Base-by-base conservation (phyloP, 2,888 invertebrate species). In the Cenopis cana region DNA sequence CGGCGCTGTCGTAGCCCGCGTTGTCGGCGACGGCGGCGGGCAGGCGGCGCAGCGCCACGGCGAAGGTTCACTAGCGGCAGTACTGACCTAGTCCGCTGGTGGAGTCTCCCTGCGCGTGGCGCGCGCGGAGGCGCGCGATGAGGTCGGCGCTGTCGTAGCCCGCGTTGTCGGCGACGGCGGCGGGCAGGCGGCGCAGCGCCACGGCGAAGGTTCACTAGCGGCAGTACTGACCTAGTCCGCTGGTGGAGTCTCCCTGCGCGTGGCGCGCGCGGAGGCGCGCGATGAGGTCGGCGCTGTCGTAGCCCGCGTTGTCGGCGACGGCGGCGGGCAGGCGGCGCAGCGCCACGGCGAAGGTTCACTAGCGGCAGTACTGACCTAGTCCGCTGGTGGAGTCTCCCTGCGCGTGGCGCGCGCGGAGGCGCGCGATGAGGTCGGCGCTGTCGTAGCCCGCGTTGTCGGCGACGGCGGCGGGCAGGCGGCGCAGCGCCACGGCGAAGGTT, bases 371-470 rank as follows among this genome's bases (percentile, higher is more conserved):
- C 94, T 92, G 82, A 97, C 97, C 95, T 14, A 98, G 94, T 62
- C 98, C 98, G 90, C 94, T 94, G 1, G 96, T 96, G 76, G 86
- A 89, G 73, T 97, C 95, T 64, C 97, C 98, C 79, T 96, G 95
- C 50, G 97, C 96, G 88, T 99, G 99, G 10, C 96, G 95, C 10
- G 99, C 99, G 76, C 98, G 94, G 73, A 99, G 94, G 79, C 98
- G 96, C n/a, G 98, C 96, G 69, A 99, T 94, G 74, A 99, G 94
- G 81, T 99, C 98, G 0, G 99, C 98, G 56, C 99, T 98, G 94
- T 99, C 99, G 87, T 97, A 99, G 72, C 99, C 99, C 72, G 98
- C 99, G 92, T 99, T 99, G 89, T 99, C 99, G 46, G 99, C 98
- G 76, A 99, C 99, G 69, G 98, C 97, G 24, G 97, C 98, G 0